These are phyloP conservation scores for Rotaria macrura DNA, from an alignment of 2,888 invertebrate species.

Conservation along the genomic window DNA sequence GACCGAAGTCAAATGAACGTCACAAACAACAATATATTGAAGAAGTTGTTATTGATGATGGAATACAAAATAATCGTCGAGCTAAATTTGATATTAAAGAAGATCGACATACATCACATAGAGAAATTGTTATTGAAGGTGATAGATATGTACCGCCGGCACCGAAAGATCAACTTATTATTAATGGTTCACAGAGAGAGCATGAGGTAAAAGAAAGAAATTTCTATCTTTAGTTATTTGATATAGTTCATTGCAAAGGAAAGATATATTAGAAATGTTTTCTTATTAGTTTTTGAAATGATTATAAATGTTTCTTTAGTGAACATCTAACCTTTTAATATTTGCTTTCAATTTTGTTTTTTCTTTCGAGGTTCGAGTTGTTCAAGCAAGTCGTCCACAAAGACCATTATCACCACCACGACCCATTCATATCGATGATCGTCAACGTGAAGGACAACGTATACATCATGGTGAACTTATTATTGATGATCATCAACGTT, in stretches of 20 bases:
- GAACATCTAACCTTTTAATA: no score
- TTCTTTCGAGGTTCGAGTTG: neutral
- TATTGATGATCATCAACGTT: neutral
- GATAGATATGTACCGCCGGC: neutral
- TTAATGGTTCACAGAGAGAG: neutral
- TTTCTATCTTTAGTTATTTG: neutral
- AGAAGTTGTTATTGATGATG: slow-evolving; percentile 19
- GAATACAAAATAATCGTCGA: neutral
- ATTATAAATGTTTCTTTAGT: no score
- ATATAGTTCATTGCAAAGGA: neutral
- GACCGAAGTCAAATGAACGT: neutral
- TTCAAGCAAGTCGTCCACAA: neutral
- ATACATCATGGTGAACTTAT: slow-evolving; percentile 11
- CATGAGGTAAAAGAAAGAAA: neutral
- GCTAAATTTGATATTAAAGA: slow-evolving; percentile 17
- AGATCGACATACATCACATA: neutral
- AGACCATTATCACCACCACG: neutral
- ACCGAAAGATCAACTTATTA: slow-evolving; percentile 7
- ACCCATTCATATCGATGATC: neutral
- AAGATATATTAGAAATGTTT: neutral
- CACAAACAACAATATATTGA: neutral
- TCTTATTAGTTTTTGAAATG: neutral
- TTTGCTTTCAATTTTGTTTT: no score
- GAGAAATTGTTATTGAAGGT: slow-evolving; percentile 19
- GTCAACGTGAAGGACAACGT: slow-evolving; percentile 1